Percentiles rank a stretch among this genome's conserved stretches.
Evolutionary conservation across 2,888 invertebrate species (phyloP).

Genomic region (Desoria tigrina): DNA sequence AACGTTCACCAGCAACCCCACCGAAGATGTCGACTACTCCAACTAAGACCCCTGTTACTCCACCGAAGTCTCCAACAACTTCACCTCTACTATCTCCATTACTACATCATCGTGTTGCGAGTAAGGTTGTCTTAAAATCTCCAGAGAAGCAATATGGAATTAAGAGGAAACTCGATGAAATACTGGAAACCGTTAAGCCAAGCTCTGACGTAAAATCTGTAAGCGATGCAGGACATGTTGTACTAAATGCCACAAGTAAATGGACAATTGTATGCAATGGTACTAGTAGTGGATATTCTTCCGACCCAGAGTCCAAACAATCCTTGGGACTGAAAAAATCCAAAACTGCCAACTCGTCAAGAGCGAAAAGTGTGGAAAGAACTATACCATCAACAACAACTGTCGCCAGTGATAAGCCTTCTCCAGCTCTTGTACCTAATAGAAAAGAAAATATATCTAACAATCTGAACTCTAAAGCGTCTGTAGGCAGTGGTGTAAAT

Average conservation of each 20-base stretch:
- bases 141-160: constrained; percentile 16
- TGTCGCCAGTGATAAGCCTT: not conserved
- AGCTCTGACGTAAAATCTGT: not conserved
- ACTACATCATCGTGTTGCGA: no score
- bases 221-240: not conserved
- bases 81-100: not conserved
- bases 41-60: constrained; percentile 15
- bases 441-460: not conserved
- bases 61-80: constrained; percentile 28
- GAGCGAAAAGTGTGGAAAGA: constrained; percentile 27
- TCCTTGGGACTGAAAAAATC: not conserved
- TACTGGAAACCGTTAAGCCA: not conserved
- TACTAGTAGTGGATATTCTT: constrained; percentile 13
- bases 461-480: not conserved
- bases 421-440: not conserved
- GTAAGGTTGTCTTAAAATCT: not conserved
- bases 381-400: not conserved
- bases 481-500: not conserved
- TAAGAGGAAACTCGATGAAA: constrained; percentile 20
- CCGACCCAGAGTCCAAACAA: constrained; percentile 22
- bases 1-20: not conserved
- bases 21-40: not conserved
- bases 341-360: constrained; percentile 5
- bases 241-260: constrained; percentile 23
- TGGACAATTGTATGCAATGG: constrained; percentile 20